Evolutionary conservation across 2,888 invertebrate genomes (phyloP).

Genomic region (Drosophila putrida): DNA sequence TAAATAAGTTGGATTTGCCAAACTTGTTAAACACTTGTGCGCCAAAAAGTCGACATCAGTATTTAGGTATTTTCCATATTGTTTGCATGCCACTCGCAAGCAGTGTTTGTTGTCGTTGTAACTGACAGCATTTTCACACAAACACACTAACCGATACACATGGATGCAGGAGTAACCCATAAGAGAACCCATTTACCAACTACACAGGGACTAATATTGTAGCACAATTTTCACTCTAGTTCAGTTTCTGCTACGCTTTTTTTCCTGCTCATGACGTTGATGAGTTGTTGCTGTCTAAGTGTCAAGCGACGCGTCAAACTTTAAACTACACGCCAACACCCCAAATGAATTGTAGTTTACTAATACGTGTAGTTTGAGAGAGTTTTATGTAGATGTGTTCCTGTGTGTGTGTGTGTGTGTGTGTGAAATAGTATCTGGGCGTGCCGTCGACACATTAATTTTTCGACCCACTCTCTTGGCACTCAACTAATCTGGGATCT

Average conservation of each 20-base stretch:
- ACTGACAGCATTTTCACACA: slow-evolving; percentile 44
- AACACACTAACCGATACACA: neutral
- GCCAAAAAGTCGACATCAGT: slow-evolving; percentile 39
- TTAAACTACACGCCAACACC: slow-evolving; percentile 78
- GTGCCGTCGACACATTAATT: slow-evolving; percentile 74
- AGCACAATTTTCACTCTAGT: slow-evolving; percentile 64
- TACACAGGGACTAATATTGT: slow-evolving; percentile 70
- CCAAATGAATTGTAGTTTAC: slow-evolving; percentile 67
- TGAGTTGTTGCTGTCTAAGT: slow-evolving; percentile 82
- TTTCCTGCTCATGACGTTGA: slow-evolving; percentile 74
- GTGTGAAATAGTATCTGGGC: slow-evolving; percentile 28
- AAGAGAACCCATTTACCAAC: slow-evolving; percentile 29
- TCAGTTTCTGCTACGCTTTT: slow-evolving; percentile 35
- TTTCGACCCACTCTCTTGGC: slow-evolving; percentile 29
- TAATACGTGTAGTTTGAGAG: slow-evolving; percentile 12
- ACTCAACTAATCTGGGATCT: slow-evolving; percentile 71
- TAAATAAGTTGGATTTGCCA: slow-evolving; percentile 22
- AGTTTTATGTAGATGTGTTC: slow-evolving; percentile 6
- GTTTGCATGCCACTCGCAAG: slow-evolving; percentile 36
- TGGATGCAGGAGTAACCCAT: slow-evolving; percentile 37
- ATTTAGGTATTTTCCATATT: slow-evolving; percentile 21
- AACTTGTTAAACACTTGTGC: slow-evolving; percentile 37
- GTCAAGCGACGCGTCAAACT: slow-evolving; percentile 81
- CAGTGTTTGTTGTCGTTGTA: slow-evolving; percentile 23
- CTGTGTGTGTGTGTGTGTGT: slow-evolving; percentile 17